Base-by-base conservation (phyloP, 2,888 invertebrate species). In the Ichneumoninae sp. region DNA sequence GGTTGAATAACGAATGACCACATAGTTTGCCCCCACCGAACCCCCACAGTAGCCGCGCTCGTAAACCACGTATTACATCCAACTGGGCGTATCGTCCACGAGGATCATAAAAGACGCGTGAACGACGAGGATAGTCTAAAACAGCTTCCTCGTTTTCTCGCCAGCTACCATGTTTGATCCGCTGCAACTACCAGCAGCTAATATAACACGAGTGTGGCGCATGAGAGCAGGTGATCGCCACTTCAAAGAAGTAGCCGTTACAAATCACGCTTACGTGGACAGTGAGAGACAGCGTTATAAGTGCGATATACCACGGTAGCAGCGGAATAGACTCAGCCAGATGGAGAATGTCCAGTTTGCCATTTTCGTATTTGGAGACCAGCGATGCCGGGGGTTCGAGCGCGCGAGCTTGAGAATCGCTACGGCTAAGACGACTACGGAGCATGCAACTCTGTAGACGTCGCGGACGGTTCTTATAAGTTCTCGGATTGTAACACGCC, bases 301-400 rank as follows among this genome's bases (percentile, higher is more conserved):
- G 69, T 52, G 71, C 62, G 65, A 62, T 71, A 52, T 57, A 74
- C 52, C 8, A 44, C 8, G 69, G 60, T 60, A 86, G 78, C 78
- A 85, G 86, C 83, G 86, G 85, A 85, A 87, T 86, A 87, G 86
- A 86, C 77, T 82, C 62, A 60, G 83, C 86, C 87, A 86, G 86
- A 80, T 78, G 83, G 85, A 86, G 89, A 90, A 89, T 89, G 89
- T 88, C 69, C 80, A 76, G 85, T 81, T 87, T 88, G 86, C 91
- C 91, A 90, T 91, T 90, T 92, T 90, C 81, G 90, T 89, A 83
- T 79, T 60, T 33, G 70, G 54, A 54, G 74, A 84, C 54, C 52
- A 30, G n/a, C 30, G 13, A 19, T 47, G 47, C 60, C 60, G 47
- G 72, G 44, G 72, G 57, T 72, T 44, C 44, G 44, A 40, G 60